Conservation (phyloP, 2,888 invertebrate genomes). For the Xanthorhoe designata region DNA sequence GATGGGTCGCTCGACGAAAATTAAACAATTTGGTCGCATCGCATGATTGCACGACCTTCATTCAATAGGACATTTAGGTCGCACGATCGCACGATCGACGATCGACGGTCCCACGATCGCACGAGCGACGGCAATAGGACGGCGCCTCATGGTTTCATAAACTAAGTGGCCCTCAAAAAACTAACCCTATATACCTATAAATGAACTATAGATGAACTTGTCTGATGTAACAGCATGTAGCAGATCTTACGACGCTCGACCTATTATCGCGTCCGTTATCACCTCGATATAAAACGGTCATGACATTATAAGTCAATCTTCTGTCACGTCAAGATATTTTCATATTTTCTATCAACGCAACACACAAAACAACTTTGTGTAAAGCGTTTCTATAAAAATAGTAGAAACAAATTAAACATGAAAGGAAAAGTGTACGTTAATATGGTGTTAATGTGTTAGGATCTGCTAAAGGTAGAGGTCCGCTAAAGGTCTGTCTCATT, state of each 20-base stretch:
- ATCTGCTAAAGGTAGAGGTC: no score
- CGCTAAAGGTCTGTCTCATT: neutral
- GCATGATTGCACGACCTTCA: no score
- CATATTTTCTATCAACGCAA: neutral
- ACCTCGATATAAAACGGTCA: slow-evolving; percentile 27
- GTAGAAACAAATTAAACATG: neutral
- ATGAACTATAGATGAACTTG: neutral
- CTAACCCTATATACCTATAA: neutral
- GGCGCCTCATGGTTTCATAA: no score
- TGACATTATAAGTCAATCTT: slow-evolving; percentile 38
- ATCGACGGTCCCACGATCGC: no score
- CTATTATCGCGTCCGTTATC: slow-evolving; percentile 40
- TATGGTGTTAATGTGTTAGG: neutral
- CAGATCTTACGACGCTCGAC: slow-evolving; percentile 30
- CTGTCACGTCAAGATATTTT: slow-evolving; percentile 32
- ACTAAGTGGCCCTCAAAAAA: no score
- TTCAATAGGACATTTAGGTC: no score
- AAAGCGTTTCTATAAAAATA: no score
- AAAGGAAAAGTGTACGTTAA: slow-evolving; percentile 8
- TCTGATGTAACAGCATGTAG: slow-evolving; percentile 16
- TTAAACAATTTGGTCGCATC: no score
- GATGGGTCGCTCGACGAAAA: no score
- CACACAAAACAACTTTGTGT: neutral
- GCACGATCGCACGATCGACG: no score
- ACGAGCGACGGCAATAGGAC: no score